Conservation (phyloP, 2,888 invertebrate genomes). For the Lasioglossum leucozonium region DNA sequence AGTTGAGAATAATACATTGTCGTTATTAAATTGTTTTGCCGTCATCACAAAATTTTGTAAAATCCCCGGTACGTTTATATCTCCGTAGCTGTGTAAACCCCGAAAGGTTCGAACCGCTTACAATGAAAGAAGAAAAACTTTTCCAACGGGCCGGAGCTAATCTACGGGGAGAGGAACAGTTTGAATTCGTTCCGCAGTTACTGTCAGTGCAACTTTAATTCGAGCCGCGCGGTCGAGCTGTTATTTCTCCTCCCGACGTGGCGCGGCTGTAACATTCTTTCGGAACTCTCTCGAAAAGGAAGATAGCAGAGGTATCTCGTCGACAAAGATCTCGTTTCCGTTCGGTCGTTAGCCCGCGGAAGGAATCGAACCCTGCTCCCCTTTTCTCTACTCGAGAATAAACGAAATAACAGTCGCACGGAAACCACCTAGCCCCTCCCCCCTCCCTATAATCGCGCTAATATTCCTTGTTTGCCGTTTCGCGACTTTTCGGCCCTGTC, state of each 20-base stretch:
- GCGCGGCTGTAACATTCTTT: not conserved
- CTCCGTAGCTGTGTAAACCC: not conserved
- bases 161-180: not conserved
- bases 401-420: slow-evolving; percentile 52
- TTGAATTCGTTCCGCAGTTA: not conserved
- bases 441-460: slow-evolving; percentile 68
- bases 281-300: not conserved
- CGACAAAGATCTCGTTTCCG: slow-evolving; percentile 37
- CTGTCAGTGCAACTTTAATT: not conserved
- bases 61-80: no score
- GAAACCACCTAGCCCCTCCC: slow-evolving; percentile 42
- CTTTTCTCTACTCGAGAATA: slow-evolving; percentile 7
- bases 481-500: slow-evolving; percentile 58
- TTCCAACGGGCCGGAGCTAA: not conserved
- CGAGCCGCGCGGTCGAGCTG: not conserved
- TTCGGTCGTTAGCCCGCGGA: slow-evolving; percentile 47
- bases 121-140: not conserved
- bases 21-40: no score
- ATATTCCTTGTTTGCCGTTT: slow-evolving; percentile 73
- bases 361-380: slow-evolving; percentile 23
- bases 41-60: no score
- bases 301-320: not conserved
- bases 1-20: no score
- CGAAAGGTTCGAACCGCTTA: not conserved
- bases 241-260: not conserved